Evolutionary conservation across 2,888 invertebrate genomes (phyloP), one percentile per base, ranked within the genome.

Genomic region (Chloroclystis v-ata): DNA sequence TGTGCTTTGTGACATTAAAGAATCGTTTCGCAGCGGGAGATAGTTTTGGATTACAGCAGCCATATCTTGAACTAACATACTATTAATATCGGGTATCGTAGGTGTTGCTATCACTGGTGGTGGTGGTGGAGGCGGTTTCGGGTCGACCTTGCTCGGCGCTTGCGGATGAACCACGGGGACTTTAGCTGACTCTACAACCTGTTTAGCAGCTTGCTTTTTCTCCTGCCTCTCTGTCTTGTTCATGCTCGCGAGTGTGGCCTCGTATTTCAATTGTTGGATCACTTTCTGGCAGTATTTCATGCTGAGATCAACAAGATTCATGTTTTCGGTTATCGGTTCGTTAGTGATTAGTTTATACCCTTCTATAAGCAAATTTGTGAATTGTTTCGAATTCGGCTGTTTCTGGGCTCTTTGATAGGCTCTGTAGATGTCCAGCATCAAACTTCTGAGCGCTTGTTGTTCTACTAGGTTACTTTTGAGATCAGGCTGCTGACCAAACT

Each of bases 391-490:
- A 43, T 78, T 82, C 0, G 76, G 73, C 68, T 92, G 90, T 67
- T 92, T 94, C 54, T 91, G 91, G 1, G 91, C 90, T 67, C 90
- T 90, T 52, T 92, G 91, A 72, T 94, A 93, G 0, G 92, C 90
- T 67, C 91, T 91, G 70, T 92, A 94, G 25, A 90, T 89, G 52
- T 91, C 90, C 16, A 89, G 62, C 72, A 90, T 82, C 5, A 90
- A 72, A 57, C 88, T 86, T 46, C 89, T 81, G 0, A 89, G 67
- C 4, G 89, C 88, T 46, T 80, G 77, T 50, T 86, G 80, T 66
- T 90, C 88, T 0, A 86, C 71, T 1, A 80, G 79, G 53, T 84
- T 86, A 49, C 74, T 82, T 54, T 80, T 82, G 29, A 88, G 61
- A 37, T 89, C 87, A 4, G 80, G 75, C 56, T 89, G 85, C 52